Base-by-base conservation (phyloP, 2,888 invertebrate genomes). In the Lasioglossum lativentre region DNA sequence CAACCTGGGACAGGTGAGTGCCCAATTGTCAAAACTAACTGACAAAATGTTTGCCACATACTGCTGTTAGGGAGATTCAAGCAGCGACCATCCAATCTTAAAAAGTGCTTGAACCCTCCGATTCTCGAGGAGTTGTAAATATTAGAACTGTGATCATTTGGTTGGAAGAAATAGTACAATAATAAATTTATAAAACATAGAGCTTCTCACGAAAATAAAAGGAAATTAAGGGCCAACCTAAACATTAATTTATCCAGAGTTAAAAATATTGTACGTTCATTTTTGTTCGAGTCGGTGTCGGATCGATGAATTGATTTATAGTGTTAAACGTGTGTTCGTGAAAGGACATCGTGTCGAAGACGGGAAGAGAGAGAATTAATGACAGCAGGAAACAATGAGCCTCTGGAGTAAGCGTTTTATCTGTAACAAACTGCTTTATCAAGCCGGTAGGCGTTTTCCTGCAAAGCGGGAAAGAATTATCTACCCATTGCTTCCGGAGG, bases 1-100 rank as follows among this genome's bases (percentile, higher is more conserved):
- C 93, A 98, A 99, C 95, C 96, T 99, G 91, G 99, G 98, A 92
- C 99, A 99, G 97, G 99, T 99, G 95, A 96, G 94, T 86, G 30
- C 66, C 34, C 12, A 23, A 34, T 34, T 30, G 8, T 3, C 8
- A 4, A 10, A 30, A 23, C 34, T 4, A 16, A 6, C 14, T n/a
- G 16, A 2, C 5, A 14, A 27, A 59, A 16, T 59, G 1, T 59
- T 27, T 14, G 14, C 3, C 56, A 2, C n/a, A 10, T n/a, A 12
- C 8, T 52, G 2, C 23, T 23, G 42, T 12, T 38, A 4, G 1
- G 42, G 12, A 1, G 42, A 42, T 12, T 2, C 42, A 2, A 47
- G 5, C 47, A 19, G 47, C 8, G 19, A 47, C 23, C 2, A 2
- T 6, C 19, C 23, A 23, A 19, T 23, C 47, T 47, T 23, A 23